Evolutionary conservation across 2,888 invertebrate genomes (phyloP).

Genomic region (Agrotis puta): DNA sequence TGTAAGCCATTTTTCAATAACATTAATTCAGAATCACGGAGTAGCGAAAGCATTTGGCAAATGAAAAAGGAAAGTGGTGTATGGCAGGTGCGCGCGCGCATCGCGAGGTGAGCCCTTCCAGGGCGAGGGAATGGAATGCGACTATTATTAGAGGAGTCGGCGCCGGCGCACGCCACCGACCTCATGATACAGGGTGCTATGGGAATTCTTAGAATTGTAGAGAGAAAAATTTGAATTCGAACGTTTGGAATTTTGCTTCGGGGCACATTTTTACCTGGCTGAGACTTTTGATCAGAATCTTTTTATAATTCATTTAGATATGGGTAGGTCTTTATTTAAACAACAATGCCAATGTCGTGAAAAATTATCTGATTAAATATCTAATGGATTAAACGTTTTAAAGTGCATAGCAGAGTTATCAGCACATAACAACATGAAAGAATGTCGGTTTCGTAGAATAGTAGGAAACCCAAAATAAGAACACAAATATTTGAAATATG

Average conservation of each 20-base stretch:
- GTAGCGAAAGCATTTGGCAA: constrained; percentile 78
- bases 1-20: constrained; percentile 55
- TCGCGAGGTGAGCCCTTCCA: constrained; percentile 76
- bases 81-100: constrained; percentile 81
- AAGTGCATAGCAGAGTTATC: not conserved
- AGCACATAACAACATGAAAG: not conserved
- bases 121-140: constrained; percentile 83
- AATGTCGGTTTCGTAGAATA: not conserved
- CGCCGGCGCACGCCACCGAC: constrained; percentile 82
- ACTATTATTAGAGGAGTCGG: constrained; percentile 88
- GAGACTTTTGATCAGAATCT: not conserved
- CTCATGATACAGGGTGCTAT: constrained; percentile 74
- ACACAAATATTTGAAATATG: too few species aligned
- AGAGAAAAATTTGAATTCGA: constrained; percentile 36
- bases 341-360: not conserved
- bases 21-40: constrained; percentile 60
- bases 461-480: not conserved
- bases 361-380: not conserved
- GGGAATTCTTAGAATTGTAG: constrained; percentile 52
- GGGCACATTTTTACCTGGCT: constrained; percentile 13
- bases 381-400: not conserved
- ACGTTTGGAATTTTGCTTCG: constrained; percentile 22
- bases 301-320: not conserved
- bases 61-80: constrained; percentile 86
- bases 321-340: not conserved